phyloP scores from a whole-genome alignment of 2,888 invertebrate species.

The Drosophila macrospina region DNA sequence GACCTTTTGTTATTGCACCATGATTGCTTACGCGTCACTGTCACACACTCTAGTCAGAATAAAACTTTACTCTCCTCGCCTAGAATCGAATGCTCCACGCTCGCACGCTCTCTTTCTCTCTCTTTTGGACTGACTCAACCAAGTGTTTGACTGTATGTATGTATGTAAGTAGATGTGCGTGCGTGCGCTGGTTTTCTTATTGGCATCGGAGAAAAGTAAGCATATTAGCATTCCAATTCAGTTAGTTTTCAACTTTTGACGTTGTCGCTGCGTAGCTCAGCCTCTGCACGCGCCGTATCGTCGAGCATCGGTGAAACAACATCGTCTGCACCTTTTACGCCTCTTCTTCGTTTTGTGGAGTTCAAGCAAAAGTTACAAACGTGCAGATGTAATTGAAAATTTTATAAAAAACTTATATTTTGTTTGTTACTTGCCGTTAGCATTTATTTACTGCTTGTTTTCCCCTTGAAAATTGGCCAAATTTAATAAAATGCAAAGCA shows the following conservation, averaged over 20 bases:
- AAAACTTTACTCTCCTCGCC: constrained; percentile 47
- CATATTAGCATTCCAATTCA: constrained; percentile 77
- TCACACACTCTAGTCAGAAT: constrained; percentile 65
- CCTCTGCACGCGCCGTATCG: constrained; percentile 22
- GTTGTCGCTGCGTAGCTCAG: constrained; percentile 54
- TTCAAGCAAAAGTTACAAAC: constrained; percentile 25
- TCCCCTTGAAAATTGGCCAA: constrained; percentile 11
- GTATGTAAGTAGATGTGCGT: constrained; percentile 48
- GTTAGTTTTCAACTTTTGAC: constrained; percentile 78
- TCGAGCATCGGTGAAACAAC: constrained; percentile 34
- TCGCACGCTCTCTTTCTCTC: constrained; percentile 20
- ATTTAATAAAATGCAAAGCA: constrained; percentile 47
- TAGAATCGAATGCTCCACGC: constrained; percentile 6
- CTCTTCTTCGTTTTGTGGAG: constrained; percentile 32
- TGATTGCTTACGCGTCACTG: constrained; percentile 70
- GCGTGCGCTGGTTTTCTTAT: constrained; percentile 79
- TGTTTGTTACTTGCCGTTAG: constrained; percentile 10
- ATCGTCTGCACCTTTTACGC: constrained; percentile 35
- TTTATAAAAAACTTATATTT: constrained; percentile 46
- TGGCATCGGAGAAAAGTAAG: constrained; percentile 74
- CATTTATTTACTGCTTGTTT: constrained; percentile 26
- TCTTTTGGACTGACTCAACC: constrained; percentile 21
- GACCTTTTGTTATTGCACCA: constrained; percentile 16
- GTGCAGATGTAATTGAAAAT: constrained; percentile 49
- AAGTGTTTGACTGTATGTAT: constrained; percentile 10